phyloP scores from a whole-genome alignment of 2,797 vertebrate species.

The Lagodon rhomboides region DNA sequence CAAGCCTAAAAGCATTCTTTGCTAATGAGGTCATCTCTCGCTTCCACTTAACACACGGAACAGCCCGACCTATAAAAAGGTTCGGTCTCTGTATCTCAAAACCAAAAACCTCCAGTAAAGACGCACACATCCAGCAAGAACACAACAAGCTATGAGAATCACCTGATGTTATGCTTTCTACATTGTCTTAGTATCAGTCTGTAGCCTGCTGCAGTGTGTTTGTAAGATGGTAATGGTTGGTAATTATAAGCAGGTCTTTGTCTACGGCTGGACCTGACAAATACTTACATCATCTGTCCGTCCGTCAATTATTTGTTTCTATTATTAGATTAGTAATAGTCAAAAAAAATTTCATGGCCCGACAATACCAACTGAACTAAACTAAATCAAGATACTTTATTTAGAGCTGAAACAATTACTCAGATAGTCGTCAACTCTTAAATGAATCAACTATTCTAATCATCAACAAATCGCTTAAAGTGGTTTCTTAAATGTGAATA shows the following conservation, averaged over 20 bases:
- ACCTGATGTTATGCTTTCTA: conserved; percentile 4
- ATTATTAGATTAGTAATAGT: not conserved
- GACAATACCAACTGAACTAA: too few species aligned
- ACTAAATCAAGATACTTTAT: too few species aligned
- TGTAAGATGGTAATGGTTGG: not conserved
- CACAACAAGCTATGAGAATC: not conserved
- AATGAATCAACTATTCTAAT: too few species aligned
- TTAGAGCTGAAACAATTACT: too few species aligned
- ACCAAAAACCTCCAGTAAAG: conserved; percentile 18
- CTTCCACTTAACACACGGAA: conserved; percentile 40
- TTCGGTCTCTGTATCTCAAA: conserved; percentile 17
- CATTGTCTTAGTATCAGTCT: not conserved
- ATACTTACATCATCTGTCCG: not conserved
- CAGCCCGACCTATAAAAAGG: conserved; percentile 46
- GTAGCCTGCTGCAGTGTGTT: not conserved
- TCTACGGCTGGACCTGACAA: not conserved
- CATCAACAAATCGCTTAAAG: too few species aligned
- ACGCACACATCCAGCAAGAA: not conserved
- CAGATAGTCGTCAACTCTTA: too few species aligned
- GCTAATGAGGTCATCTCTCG: conserved; percentile 61
- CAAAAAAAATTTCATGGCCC: too few species aligned
- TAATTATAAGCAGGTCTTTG: not conserved
- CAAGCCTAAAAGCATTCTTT: conserved; percentile 53
- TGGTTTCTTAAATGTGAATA: too few species aligned
- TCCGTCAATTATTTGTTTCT: not conserved